Conservation (phyloP, 2,113 vertebrate genomes). For the Phrynosoma platyrhinos region DNA sequence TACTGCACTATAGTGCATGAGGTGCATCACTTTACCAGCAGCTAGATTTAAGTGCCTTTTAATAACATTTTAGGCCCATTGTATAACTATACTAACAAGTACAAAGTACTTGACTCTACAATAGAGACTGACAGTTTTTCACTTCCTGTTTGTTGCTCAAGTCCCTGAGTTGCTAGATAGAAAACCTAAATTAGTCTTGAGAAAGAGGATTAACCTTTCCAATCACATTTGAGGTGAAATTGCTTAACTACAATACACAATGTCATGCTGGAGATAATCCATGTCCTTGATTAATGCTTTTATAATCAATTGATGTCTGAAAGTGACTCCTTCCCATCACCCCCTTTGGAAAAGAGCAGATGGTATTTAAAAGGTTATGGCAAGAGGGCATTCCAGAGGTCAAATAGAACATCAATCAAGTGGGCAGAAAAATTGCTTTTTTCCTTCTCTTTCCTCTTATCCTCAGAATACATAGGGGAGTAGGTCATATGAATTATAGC, state of each 20-base stretch:
- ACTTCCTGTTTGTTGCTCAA: conserved; percentile 64
- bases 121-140: conserved; percentile 59
- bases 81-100: conserved; percentile 32
- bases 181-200: conserved; percentile 71
- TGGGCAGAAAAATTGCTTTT: conserved; percentile 84
- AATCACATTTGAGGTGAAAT: conserved; percentile 90
- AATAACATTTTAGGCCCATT: background rate
- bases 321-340: conserved; percentile 89
- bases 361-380: conserved; percentile 94
- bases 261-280: conserved; percentile 90
- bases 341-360: conserved; percentile 90
- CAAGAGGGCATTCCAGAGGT: conserved; percentile 83
- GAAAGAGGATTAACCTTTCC: conserved; percentile 88
- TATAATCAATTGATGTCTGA: conserved; percentile 95
- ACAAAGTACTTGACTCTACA: conserved; percentile 46
- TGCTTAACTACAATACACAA: conserved; percentile 91
- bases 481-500: conserved; percentile 78
- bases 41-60: conserved; percentile 19
- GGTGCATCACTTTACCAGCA: background rate
- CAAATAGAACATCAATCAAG: conserved; percentile 90
- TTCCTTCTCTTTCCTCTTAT: conserved; percentile 76
- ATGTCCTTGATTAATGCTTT: conserved; percentile 94
- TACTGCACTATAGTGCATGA: background rate
- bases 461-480: conserved; percentile 78
- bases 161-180: conserved; percentile 62